Evolutionary conservation across 2,888 invertebrate genomes (phyloP), one percentile per base, ranked within the genome.

Genomic region (Melangyna quadrimaculata): DNA sequence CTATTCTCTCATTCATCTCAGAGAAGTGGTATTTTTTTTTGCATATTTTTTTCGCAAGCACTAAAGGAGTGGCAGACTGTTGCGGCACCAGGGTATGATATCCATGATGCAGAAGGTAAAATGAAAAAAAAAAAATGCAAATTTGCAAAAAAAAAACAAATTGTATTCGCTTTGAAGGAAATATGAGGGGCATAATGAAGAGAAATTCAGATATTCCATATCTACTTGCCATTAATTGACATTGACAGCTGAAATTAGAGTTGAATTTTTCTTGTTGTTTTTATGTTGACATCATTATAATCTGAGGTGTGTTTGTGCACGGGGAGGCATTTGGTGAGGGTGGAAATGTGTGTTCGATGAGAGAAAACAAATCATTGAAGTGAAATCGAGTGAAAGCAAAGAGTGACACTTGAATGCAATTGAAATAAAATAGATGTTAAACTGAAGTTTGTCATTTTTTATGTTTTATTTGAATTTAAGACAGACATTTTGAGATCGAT

Each of bases 11-110:
- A 55, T 70, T 65, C 63, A 45, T 40, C 71, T 51, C n/a, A 67
- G 14, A 51, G 51, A 19, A 51, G 45, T 45, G 35, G 14, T 8
- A 10, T 32, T 32, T 27, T 19, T 72, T 45, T 29, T 45, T 19
- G 17, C 27, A 17, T 24, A 43, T 67, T 73, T 27, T 37, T 27
- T 53, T 65, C 1, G 10, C n/a, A 17, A 40, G 77, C 14, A 53
- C 40, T 59, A 51, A 51, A 81, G 72, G 65, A 82, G 78, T 78
- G 79, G 79, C 79, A 83, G 83, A 78, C 83, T 83, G 83, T 83
- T 83, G 83, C 83, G 65, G 74, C 40, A 19, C 45, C 45, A 35
- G 35, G 14, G 27, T 29, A 61, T 67, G 61, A 65, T 45, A 29
- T n/a, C n/a, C n/a, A n/a, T 65, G 65, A 7, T 19, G 45, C 19